Base-by-base conservation (phyloP, 2,113 vertebrate species). In the Phalacrocorax carbo region DNA sequence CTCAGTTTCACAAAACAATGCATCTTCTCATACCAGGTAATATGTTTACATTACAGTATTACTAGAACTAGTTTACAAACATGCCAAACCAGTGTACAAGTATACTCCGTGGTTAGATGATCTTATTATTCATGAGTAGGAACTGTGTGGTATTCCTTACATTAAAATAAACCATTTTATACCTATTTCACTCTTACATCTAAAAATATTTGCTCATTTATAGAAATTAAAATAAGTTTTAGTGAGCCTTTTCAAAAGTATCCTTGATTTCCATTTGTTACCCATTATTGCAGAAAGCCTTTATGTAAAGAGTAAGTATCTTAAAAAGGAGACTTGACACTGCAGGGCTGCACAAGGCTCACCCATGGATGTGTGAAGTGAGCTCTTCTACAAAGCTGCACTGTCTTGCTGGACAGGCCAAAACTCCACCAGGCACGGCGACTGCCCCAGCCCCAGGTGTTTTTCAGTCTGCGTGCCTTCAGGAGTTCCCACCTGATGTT, bases 361-460 rank as follows among this genome's bases (percentile, higher is more conserved):
- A 48, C 32, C 29, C 5, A 3, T 11, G 9, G 11, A 2, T 18
- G 36, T 3, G 3, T 26, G 13, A 49, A 21, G 26, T 15, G 48
- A 65, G n/a, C 27, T 52, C 30, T 60, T 78, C 61, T 21, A 17
- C 61, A 25, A 10, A 60, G 66, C 71, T 52, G 44, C 0, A 0
- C 7, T 23, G 12, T 42, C 36, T 42, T 5, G 11, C 3, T 15
- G 46, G 40, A 57, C 23, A 82, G 49, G 34, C 44, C 3, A 2
- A 51, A 34, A 29, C 30, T 57, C 38, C 62, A 19, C 4, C n/a
- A 23, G 66, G 32, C 54, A 3, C 4, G 21, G 30, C 0, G 0
- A 44, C 42, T 8, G 2, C 32, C 62, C 52, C 66, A 61, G 29
- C 58, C 72, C 71, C 17, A 11, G 11, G 10, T 36, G 22, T 13